A percentile compares a stretch with the other conserved stretches of the same genome.
These are phyloP conservation scores for Apaloderma vittatum DNA, from an alignment of 2,113 vertebrate genomes.

Conservation along the genomic window DNA sequence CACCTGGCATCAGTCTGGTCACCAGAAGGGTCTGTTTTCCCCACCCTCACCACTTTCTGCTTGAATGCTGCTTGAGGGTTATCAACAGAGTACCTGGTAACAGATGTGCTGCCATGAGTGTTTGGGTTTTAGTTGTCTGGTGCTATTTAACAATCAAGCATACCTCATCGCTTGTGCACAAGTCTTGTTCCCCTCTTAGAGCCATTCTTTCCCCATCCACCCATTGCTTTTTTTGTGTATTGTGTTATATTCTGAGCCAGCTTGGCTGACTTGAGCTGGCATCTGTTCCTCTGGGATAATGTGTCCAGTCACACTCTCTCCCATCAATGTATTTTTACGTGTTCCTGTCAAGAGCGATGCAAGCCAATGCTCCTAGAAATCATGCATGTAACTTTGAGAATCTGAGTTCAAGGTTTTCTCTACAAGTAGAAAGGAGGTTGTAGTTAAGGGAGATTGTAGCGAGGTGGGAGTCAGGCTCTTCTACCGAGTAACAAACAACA, in stretches of 20 bases:
- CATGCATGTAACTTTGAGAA: background rate
- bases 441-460: no score
- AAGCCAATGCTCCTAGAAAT: background rate
- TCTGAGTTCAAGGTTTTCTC: background rate
- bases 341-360: background rate
- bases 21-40: rapidly evolving
- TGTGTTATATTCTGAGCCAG: background rate
- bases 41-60: background rate
- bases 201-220: background rate
- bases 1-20: background rate
- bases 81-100: background rate
- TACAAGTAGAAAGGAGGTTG: background rate
- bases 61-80: background rate
- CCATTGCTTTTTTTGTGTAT: rapidly evolving
- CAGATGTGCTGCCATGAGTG: background rate
- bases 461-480: no score
- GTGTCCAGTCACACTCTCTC: background rate
- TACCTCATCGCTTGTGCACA: background rate
- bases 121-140: background rate
- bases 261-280: background rate
- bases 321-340: background rate
- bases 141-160: background rate
- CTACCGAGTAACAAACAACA: no score
- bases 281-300: background rate
- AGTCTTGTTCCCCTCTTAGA: background rate